Conservation (phyloP, 1,140 invertebrate species). For the Hycleus phaleratus region DNA sequence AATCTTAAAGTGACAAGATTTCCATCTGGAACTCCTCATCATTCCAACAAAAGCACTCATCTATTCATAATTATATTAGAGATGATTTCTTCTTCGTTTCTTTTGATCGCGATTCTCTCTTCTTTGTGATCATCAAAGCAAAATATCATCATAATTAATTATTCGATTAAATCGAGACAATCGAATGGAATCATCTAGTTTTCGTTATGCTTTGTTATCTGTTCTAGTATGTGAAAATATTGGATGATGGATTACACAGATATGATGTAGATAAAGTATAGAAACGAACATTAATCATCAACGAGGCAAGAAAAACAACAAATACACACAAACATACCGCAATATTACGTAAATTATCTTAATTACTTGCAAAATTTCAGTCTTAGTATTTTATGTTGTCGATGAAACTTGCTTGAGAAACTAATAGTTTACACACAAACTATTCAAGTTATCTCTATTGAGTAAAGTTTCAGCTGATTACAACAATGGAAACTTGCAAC, state of each 20-base stretch:
- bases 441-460: too few species aligned
- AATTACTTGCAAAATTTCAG: not conserved
- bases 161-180: constrained; percentile 2
- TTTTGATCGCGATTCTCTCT: not conserved
- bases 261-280: not conserved
- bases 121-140: too few species aligned
- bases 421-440: too few species aligned
- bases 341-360: not conserved
- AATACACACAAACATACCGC: not conserved
- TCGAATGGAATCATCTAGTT: not conserved
- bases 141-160: not conserved
- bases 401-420: too few species aligned
- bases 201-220: not conserved
- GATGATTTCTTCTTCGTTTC: not conserved
- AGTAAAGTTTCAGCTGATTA: too few species aligned
- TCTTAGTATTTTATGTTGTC: not conserved
- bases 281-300: constrained; percentile 6
- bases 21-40: too few species aligned
- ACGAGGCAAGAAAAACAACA: not conserved
- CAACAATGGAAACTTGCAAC: too few species aligned
- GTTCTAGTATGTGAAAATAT: not conserved
- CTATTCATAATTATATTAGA: too few species aligned
- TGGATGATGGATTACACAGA: constrained; percentile 6
- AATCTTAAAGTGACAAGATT: too few species aligned
- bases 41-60: too few species aligned